These are phyloP conservation scores for Pollicipes pollicipes DNA, from an alignment of 1,140 invertebrate species.

Conservation along the genomic window DNA sequence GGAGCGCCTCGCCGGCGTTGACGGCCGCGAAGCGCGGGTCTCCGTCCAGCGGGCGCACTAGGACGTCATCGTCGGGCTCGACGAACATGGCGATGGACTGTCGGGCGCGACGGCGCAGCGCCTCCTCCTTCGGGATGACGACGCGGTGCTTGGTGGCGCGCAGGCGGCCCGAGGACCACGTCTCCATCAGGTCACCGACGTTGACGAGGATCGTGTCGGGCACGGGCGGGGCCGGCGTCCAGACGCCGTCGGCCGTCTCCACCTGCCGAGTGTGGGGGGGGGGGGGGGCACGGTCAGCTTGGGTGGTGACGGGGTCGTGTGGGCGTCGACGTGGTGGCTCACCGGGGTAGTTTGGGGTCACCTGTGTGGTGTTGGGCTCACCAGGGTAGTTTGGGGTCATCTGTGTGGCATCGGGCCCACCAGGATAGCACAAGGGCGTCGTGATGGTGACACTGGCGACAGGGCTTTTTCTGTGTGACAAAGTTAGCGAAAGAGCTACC, in stretches of 20 bases:
- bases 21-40: slow-evolving; percentile 20
- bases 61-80: slow-evolving; percentile 43
- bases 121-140: slow-evolving; percentile 42
- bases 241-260: slow-evolving; percentile 38
- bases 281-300: no score
- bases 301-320: no score
- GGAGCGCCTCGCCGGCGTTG: slow-evolving; percentile 20
- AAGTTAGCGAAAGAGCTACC: no score
- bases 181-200: slow-evolving; percentile 51
- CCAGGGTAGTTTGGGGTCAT: no score
- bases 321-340: no score
- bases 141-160: slow-evolving; percentile 50
- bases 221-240: slow-evolving; percentile 53
- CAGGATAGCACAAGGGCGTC: no score
- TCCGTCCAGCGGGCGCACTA: slow-evolving; percentile 35
- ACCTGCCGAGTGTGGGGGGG: no score
- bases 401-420: no score
- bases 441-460: no score
- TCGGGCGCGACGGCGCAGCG: slow-evolving; percentile 36
- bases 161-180: slow-evolving; percentile 50
- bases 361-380: no score
- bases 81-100: slow-evolving; percentile 59
- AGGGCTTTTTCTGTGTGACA: no score
- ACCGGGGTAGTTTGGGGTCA: no score
- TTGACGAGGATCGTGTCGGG: slow-evolving; percentile 57